Evolutionary conservation across 2,113 vertebrate genomes (phyloP).

Genomic region (Chloropsis cyanopogon): DNA sequence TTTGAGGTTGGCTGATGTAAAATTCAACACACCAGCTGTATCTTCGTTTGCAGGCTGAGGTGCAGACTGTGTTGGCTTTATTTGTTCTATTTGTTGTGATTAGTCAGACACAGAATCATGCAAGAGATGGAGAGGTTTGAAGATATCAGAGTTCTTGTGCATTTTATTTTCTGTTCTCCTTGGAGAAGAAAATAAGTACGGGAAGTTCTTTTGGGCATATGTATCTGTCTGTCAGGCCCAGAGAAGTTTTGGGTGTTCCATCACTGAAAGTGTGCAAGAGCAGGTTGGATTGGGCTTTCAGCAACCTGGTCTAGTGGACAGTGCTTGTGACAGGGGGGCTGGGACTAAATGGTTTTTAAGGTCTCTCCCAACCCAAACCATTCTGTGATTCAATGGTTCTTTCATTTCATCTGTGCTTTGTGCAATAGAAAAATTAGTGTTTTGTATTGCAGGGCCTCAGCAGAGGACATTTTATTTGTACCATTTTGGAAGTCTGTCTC

Average conservation of each 20-base stretch:
- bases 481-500: background rate
- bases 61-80: background rate
- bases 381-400: background rate
- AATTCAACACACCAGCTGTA: background rate
- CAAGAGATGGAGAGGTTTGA: background rate
- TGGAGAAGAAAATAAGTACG: background rate
- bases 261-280: background rate
- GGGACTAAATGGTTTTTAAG: background rate
- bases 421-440: background rate
- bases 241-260: background rate
- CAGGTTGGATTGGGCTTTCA: background rate
- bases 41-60: background rate
- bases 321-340: background rate
- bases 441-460: background rate
- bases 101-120: background rate
- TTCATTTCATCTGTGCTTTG: background rate
- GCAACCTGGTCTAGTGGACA: background rate
- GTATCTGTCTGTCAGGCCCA: background rate
- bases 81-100: background rate
- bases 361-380: background rate
- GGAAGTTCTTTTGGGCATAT: background rate
- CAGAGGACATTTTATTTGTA: background rate
- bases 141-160: background rate
- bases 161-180: background rate
- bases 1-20: background rate